Conservation (phyloP, 2,113 vertebrate genomes). For the Xyliphius kryptos region DNA sequence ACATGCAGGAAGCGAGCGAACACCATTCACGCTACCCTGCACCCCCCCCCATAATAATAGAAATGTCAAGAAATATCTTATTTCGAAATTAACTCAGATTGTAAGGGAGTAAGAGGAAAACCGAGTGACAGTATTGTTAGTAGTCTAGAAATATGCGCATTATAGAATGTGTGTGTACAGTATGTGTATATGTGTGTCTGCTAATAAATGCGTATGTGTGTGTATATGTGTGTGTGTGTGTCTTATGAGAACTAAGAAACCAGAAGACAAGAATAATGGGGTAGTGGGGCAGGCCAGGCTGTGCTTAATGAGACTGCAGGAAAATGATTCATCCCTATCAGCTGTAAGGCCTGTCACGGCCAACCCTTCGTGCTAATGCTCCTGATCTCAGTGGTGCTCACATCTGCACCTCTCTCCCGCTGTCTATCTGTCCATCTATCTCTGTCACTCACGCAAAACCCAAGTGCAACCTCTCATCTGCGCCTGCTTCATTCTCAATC, state of each 20-base stretch:
- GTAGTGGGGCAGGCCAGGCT: conserved; percentile 33
- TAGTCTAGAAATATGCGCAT: no score
- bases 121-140: no score
- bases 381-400: conserved; percentile 25
- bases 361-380: conserved; percentile 35
- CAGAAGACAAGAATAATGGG: conserved; percentile 35
- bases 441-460: conserved; percentile 9
- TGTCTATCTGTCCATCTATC: conserved; percentile 12
- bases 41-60: no score
- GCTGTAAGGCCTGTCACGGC: conserved; percentile 26
- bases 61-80: no score
- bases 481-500: conserved; percentile 18
- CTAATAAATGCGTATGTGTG: background rate
- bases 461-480: background rate
- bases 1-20: no score
- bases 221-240: background rate
- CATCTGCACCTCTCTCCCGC: conserved; percentile 15
- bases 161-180: no score
- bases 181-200: no score
- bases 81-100: no score
- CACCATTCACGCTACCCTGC: no score
- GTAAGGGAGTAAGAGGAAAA: no score
- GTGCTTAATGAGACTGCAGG: conserved; percentile 48
- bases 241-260: conserved; percentile 10
- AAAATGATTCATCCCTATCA: conserved; percentile 44